Base-by-base conservation (phyloP, 2,113 vertebrate genomes). In the Oceanodroma tethys region DNA sequence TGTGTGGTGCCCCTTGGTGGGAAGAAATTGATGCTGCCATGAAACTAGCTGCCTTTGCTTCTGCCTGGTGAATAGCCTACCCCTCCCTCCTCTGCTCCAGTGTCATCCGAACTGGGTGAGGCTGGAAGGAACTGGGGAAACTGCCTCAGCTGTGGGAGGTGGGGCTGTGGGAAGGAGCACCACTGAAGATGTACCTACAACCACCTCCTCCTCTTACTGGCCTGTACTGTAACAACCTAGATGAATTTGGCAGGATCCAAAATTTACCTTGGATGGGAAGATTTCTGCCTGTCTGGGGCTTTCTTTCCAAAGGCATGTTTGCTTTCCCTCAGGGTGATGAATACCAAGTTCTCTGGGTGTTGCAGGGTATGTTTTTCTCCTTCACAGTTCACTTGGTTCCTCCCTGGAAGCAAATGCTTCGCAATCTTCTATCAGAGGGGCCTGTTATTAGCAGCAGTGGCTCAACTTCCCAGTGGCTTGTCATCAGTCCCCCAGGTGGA, bases 331-430 rank as follows among this genome's bases (percentile, higher is more conserved):
- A 2, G 91, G 93, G 93, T 86, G 76, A 91, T 73, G 65, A 86
- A 89, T 74, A 80, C 88, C 7, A 10, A 81, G 90, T 59, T 92
- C 87, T 92, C 73, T 10, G 76, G 93, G 81, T 91, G 89, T 85
- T 47, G 53, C 83, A 94, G 76, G 93, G 73, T 90, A 60, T 84
- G 79, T 90, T 93, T 96, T 81, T 84, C 90, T 95, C 92, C 92
- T 93, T 93, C 89, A 85, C 96, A 97, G 93, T 81, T 95, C 73
- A 53, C 81, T 97, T 91, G 84, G 86, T 84, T 97, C 95, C 60
- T 95, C 84, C 83, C 83, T 95, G 83, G 88, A 95, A 96, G 83
- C 74, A 67, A 95, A 78, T 55, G 70, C 88, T 87, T 89, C 87
- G 81, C 66, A 62, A 30, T 84, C 76, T 73, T 86, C 85, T 88